These are phyloP conservation scores for Palloptera scutellata DNA, from an alignment of 2,888 invertebrate species.

Conservation along the genomic window DNA sequence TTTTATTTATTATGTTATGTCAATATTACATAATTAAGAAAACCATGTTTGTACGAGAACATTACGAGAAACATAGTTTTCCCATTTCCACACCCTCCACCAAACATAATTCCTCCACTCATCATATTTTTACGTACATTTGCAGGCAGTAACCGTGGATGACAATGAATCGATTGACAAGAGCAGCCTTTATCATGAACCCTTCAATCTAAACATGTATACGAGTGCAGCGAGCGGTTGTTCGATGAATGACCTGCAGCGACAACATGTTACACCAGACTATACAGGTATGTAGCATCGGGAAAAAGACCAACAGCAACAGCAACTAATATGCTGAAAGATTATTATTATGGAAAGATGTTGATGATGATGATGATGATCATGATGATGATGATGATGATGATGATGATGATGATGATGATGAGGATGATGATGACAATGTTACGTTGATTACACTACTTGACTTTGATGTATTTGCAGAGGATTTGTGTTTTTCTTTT, in stretches of 20 bases:
- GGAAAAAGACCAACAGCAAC: not conserved
- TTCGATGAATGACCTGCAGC: constrained; percentile 64
- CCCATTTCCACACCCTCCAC: no score
- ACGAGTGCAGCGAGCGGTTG: constrained; percentile 65
- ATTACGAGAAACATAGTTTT: no score
- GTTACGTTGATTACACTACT: no score
- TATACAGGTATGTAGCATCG: constrained; percentile 66
- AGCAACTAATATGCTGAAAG: not conserved
- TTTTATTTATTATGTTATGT: no score
- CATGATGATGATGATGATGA: not conserved
- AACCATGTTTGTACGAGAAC: no score
- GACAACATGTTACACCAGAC: constrained; percentile 67
- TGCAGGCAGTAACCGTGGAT: constrained; percentile 51
- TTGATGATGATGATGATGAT: not conserved
- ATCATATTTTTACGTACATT: not conserved
- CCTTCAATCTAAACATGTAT: constrained; percentile 66
- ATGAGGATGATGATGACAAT: no score
- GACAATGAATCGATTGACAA: constrained; percentile 65
- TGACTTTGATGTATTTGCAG: no score
- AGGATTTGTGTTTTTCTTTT: no score
- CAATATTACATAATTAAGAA: no score
- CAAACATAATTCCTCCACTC: no score
- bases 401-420: not conserved
- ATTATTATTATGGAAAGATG: not conserved
- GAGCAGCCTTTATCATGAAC: constrained; percentile 66